Conservation (phyloP, 2,797 vertebrate species). For the Cephalopachus bancanus region DNA sequence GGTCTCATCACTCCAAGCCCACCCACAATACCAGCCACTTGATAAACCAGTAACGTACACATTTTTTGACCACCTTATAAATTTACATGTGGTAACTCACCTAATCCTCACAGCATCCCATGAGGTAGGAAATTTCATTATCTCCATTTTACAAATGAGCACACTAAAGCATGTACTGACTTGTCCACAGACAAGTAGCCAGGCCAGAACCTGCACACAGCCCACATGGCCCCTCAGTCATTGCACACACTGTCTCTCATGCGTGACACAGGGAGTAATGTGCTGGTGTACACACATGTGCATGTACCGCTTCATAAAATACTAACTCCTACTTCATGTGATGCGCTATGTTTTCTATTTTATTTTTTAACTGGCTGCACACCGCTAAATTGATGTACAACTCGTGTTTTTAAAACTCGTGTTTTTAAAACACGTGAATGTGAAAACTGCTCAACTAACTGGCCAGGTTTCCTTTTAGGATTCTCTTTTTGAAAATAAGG, state of each 20-base stretch:
- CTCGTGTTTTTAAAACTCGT: background rate
- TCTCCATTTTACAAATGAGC: background rate
- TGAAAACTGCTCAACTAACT: background rate
- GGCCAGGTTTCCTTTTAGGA: background rate
- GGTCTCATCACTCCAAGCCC: background rate
- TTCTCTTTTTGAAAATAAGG: constrained; percentile 27
- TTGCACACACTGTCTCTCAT: background rate
- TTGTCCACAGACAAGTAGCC: background rate
- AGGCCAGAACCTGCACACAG: background rate
- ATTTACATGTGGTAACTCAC: background rate
- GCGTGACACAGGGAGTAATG: background rate
- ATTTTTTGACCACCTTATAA: background rate
- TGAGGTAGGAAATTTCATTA: background rate
- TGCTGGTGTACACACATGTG: background rate
- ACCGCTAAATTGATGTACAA: background rate
- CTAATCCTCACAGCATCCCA: background rate
- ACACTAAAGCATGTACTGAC: background rate
- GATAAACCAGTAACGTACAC: background rate
- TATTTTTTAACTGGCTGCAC: background rate
- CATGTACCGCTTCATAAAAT: background rate
- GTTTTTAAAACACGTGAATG: background rate
- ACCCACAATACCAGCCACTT: background rate
- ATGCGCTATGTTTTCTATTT: background rate
- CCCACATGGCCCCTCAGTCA: background rate
- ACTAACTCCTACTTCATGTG: background rate